Evolutionary conservation across 2,888 invertebrate genomes (phyloP), one percentile per base, ranked within the genome.

Genomic region (Dicyrtomina minuta): DNA sequence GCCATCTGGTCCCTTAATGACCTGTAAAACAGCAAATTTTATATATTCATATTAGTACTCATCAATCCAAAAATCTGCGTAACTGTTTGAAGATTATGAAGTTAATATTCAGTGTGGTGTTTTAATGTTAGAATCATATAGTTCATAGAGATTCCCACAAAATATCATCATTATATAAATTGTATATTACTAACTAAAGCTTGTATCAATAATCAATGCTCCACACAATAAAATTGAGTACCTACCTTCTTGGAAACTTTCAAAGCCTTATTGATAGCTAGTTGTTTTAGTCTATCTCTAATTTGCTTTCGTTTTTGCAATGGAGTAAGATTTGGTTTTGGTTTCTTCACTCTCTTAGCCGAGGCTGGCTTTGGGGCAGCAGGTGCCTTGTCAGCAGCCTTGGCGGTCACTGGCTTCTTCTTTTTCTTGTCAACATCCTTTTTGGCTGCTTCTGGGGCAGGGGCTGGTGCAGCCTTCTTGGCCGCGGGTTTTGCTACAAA

Each of bases 1-100:
- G 80, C 93, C 93, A 86, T 92, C 90, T 79, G 90, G 88, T 75
- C 97, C 97, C 83, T 94, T 95, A 77, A 95, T 87, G 70, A 96
- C 90, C 90, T 94, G 79, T 39, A 84, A 82, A 73, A 33, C 4
- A 5, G 3, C 3, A 33, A 33, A 8, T 33, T 33, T 33, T 5
- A 26, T 26, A 12, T 41, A 39, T 53, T 10, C 22, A 17, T 20
- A 20, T 5, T 41, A 55, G 0, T 39, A 59, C 44, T 41, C 20
- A 5, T 59, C 6, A 10, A 46, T 44, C 24, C 13, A 15, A 1
- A 53, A 8, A 53, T 13, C 33, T 26, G n/a, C 6, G 20, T 8
- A 33, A 33, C 4, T 33, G 8, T 3, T 33, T 33, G 3, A 5
- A 33, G 8, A 5, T 33, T 33, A 33, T 8, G n/a, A n/a, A n/a